These are phyloP conservation scores for Miniopterus natalensis DNA, from an alignment of 2,113 vertebrate species.

Conservation along the genomic window DNA sequence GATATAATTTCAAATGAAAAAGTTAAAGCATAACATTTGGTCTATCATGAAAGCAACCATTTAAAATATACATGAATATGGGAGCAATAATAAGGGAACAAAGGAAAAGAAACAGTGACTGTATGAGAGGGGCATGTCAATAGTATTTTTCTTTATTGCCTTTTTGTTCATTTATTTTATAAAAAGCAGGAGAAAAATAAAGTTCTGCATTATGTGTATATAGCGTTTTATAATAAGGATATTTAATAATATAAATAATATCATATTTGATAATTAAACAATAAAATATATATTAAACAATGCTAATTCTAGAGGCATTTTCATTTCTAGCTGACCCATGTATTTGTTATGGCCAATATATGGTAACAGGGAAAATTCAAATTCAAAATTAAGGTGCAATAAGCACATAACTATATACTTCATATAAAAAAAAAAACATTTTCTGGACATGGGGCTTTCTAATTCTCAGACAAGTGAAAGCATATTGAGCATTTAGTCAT, in stretches of 20 bases:
- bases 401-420: neutral
- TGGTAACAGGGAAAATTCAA: neutral
- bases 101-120: neutral
- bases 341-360: neutral
- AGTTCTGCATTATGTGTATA: neutral
- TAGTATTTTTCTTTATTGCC: neutral
- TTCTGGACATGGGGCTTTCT: neutral
- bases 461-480: neutral
- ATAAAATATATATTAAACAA: conserved; percentile 22
- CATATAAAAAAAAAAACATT: neutral
- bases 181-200: neutral
- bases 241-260: conserved; percentile 1
- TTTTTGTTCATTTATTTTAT: conserved; percentile 32
- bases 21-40: neutral
- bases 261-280: neutral
- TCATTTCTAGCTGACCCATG: conserved; percentile 26
- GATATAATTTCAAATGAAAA: conserved; percentile 35
- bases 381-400: conserved; percentile 12
- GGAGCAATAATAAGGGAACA: neutral
- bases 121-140: neutral
- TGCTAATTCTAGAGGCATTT: conserved; percentile 45
- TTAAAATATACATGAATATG: neutral
- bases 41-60: neutral
- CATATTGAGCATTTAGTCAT: neutral
- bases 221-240: neutral